Conservation (phyloP, 2,113 vertebrate genomes). For the Malurus melanocephalus region DNA sequence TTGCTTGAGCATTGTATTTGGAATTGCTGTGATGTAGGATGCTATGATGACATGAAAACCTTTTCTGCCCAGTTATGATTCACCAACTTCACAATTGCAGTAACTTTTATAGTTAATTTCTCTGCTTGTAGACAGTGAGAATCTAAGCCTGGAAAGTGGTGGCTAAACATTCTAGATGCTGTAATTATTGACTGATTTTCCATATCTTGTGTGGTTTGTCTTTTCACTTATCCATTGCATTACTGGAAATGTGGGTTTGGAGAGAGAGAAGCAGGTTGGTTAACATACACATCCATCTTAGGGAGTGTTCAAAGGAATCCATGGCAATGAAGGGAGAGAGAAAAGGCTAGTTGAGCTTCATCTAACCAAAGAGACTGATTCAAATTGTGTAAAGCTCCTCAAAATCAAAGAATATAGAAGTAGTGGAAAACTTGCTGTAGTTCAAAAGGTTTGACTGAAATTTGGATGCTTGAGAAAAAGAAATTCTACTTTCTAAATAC, state of each 20-base stretch:
- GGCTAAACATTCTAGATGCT: background rate
- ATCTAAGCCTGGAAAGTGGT: background rate
- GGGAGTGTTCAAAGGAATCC: background rate
- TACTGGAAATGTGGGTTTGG: background rate
- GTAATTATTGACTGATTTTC: background rate
- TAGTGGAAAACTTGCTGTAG: background rate
- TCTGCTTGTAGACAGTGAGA: background rate
- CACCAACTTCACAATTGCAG: background rate
- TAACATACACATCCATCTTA: background rate
- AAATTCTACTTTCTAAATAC: background rate
- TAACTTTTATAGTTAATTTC: background rate
- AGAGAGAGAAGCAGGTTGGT: background rate
- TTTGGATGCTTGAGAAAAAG: fast-evolving
- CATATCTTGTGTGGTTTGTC: background rate
- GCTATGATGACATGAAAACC: background rate
- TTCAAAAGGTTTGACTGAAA: background rate
- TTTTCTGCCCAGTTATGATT: background rate
- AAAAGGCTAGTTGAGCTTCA: background rate
- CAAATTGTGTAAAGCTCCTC: background rate
- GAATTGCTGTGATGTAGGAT: background rate
- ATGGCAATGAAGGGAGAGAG: background rate
- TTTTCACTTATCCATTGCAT: background rate
- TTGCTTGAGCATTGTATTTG: background rate
- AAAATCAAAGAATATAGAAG: background rate
- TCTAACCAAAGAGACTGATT: background rate